Base-by-base conservation (phyloP, 1,140 invertebrate species). In the Leptinotarsa defecta region DNA sequence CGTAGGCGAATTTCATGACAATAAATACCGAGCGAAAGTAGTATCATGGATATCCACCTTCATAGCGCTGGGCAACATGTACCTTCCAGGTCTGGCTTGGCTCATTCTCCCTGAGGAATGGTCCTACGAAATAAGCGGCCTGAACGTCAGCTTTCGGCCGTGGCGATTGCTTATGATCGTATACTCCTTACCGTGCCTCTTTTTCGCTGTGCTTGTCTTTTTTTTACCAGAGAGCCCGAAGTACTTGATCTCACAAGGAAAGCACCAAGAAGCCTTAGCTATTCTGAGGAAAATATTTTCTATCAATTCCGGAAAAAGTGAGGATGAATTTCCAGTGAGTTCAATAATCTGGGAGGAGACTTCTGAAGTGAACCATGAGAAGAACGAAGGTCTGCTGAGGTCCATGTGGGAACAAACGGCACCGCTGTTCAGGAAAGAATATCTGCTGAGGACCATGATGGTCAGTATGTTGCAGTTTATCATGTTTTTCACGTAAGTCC, bases 181-280 rank as follows among this genome's bases (percentile, higher is more conserved):
- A n/a, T 79, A 81, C 57, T 73, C 76, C 20, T 48, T 81, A 0
- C 88, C 91, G 1, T 88, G 89, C 24, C 77, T 92, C 34, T 68
- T 89, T 6, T 87, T 88, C 0, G 79, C 88, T 2, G 22, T 89
- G 0, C 84, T 91, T 49, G 79, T 89, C 0, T 88, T 89, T 11
- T 84, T 87, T 6, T 86, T 92, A 5, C 91, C 91, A 0, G 94
- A 96, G 83, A 95, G 92, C 75, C 94, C 94, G 0, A 94, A 94
- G 81, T 95, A 91, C 82, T 85, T 93, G 15, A 84, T 94, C 15
- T 87, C 90, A 0, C 87, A 90, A 84, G 91, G 92, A 71, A 87
- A 86, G 77, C 81, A 86, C 15, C 86, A 91, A 0, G 88, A 91
- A 77, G 89, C 92, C 0, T 78, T 94, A 1, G 79, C 86, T 52